A percentile compares a stretch with the other conserved stretches of the same genome.
These are phyloP conservation scores for Istiophorus platypterus DNA, from an alignment of 2,113 vertebrate genomes.

Conservation along the genomic window DNA sequence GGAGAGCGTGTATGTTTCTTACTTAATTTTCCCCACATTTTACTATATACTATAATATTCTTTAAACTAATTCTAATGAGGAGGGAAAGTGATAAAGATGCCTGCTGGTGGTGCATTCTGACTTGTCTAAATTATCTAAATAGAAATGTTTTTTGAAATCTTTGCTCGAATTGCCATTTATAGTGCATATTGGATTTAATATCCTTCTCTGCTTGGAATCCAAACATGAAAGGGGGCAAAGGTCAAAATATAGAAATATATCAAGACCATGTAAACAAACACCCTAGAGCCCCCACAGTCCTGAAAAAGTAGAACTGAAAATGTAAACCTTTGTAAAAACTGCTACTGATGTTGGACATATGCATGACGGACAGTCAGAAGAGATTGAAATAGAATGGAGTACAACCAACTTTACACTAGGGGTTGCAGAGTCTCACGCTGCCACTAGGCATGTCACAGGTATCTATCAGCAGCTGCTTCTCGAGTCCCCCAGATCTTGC, in stretches of 20 bases:
- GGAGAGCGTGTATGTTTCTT: slow-evolving; percentile 92
- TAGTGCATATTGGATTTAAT: not conserved
- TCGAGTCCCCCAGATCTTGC: not conserved
- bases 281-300: slow-evolving; percentile 11
- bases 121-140: too few species aligned
- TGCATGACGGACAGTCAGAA: not conserved
- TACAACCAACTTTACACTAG: not conserved
- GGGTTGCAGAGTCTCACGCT: not conserved
- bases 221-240: not conserved
- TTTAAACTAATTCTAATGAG: not conserved
- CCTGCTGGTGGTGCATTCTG: too few species aligned
- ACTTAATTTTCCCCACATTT: not conserved
- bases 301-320: not conserved
- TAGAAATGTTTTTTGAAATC: too few species aligned
- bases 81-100: too few species aligned
- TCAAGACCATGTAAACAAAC: not conserved
- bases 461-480: not conserved
- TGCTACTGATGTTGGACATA: not conserved
- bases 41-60: not conserved
- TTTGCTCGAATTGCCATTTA: too few species aligned
- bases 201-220: not conserved
- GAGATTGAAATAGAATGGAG: not conserved
- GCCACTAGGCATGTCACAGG: too few species aligned
- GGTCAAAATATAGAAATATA: not conserved
- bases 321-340: not conserved